phyloP scores from a whole-genome alignment of 2,797 vertebrate species.

The Clamator glandarius region DNA sequence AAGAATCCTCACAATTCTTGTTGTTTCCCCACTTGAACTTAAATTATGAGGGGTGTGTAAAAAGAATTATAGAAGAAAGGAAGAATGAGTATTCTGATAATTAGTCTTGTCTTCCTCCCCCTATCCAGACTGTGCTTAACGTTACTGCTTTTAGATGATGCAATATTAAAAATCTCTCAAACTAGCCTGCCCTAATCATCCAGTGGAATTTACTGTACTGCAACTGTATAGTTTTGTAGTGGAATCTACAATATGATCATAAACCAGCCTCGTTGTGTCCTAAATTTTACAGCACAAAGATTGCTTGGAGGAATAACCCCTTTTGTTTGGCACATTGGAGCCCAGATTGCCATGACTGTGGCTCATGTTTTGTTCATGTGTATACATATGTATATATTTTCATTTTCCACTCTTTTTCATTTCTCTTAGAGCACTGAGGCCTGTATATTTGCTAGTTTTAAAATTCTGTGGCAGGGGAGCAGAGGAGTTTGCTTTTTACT shows the following conservation, averaged over 20 bases:
- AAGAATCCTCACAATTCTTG: background rate
- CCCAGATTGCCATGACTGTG: conserved; percentile 58
- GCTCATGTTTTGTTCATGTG: conserved; percentile 73
- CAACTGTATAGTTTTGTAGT: background rate
- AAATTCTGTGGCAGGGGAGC: conserved; percentile 64
- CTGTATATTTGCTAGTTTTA: conserved; percentile 68
- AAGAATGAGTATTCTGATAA: background rate
- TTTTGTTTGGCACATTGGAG: conserved; percentile 56
- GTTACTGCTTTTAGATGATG: background rate
- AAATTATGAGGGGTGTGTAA: background rate
- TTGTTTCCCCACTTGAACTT: background rate
- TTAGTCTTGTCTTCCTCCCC: background rate
- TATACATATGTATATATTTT: conserved; percentile 64
- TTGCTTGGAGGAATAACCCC: conserved; percentile 56
- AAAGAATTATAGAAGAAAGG: background rate
- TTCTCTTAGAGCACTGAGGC: conserved; percentile 57
- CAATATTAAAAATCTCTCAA: background rate
- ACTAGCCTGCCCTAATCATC: background rate
- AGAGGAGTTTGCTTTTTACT: conserved; percentile 48
- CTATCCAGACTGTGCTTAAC: background rate
- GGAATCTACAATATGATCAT: conserved; percentile 8
- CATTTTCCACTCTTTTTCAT: conserved; percentile 55
- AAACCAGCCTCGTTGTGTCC: conserved; percentile 56
- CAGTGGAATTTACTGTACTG: conserved; percentile 16
- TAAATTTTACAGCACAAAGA: conserved; percentile 55